Percentiles rank a stretch among this genome's conserved stretches.
phyloP scores from a whole-genome alignment of 2,888 invertebrate species.

The Alentia gelatinosa region DNA sequence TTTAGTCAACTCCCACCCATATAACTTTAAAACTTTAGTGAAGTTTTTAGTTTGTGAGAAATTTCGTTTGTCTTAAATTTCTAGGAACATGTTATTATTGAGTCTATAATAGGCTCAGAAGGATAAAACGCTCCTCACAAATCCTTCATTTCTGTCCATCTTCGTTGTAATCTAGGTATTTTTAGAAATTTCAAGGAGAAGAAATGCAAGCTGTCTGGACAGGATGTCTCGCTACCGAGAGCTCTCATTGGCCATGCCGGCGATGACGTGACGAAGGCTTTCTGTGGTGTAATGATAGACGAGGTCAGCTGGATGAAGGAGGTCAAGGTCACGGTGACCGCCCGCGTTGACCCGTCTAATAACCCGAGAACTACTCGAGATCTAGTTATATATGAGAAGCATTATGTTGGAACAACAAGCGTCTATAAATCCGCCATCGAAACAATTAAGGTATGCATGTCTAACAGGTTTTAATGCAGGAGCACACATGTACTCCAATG shows the following conservation, averaged over 20 bases:
- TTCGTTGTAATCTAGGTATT: background rate
- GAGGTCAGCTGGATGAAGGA: background rate
- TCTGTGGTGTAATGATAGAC: background rate
- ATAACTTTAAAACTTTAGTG: no score
- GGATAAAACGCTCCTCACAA: no score
- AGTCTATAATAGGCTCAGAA: no score
- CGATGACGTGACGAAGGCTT: background rate
- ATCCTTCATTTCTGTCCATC: no score
- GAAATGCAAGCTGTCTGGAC: background rate
- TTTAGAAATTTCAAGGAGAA: conserved; percentile 26
- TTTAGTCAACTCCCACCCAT: no score
- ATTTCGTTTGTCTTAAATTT: no score
- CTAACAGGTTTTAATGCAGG: background rate
- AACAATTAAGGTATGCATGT: background rate
- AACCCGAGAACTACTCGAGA: background rate
- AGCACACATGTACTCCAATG: no score
- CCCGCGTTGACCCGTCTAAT: background rate
- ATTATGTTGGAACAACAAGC: background rate
- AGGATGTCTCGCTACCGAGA: background rate
- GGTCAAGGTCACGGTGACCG: background rate
- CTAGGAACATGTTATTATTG: no score
- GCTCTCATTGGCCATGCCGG: background rate
- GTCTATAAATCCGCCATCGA: background rate
- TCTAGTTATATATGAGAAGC: background rate
- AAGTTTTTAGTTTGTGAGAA: no score